Conservation (phyloP, 2,797 vertebrate genomes). For the Sebastes nivosus region DNA sequence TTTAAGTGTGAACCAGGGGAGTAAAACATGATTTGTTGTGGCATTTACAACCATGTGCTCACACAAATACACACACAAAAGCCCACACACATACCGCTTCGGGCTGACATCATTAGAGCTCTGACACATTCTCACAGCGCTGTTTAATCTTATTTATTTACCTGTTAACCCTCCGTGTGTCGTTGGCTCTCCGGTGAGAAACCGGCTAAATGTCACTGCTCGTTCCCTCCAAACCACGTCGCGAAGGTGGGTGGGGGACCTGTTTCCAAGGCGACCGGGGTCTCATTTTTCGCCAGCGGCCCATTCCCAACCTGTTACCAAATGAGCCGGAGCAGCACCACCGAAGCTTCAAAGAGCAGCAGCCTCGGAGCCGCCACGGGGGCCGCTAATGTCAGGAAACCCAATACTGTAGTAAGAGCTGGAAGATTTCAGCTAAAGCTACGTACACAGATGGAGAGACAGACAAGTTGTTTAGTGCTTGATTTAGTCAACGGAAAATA, state of each 20-base stretch:
- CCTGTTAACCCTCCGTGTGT: constrained; percentile 26
- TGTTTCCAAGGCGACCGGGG: constrained; percentile 88
- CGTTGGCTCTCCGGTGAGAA: constrained; percentile 37
- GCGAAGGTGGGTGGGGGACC: constrained; percentile 78
- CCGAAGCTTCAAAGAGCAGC: constrained; percentile 85
- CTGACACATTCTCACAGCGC: neutral
- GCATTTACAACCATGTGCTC: neutral
- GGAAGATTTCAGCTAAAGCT: constrained; percentile 60
- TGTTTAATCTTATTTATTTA: constrained; percentile 26
- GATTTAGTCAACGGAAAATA: constrained; percentile 4
- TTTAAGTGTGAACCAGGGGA: neutral
- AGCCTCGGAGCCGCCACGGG: constrained; percentile 79
- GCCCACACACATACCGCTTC: neutral
- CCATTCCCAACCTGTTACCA: constrained; percentile 97
- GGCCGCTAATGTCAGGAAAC: constrained; percentile 91
- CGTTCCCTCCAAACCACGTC: constrained; percentile 67
- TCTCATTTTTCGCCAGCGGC: constrained; percentile 92
- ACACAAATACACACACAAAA: neutral
- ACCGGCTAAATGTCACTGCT: constrained; percentile 80
- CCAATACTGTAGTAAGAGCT: constrained; percentile 75
- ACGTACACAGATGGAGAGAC: constrained; percentile 36
- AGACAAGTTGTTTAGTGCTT: constrained; percentile 28
- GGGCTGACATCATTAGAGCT: neutral
- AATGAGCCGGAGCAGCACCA: constrained; percentile 85
- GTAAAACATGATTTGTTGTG: neutral